Conservation (phyloP, 2,113 vertebrate genomes). For the Syrrhaptes paradoxus region DNA sequence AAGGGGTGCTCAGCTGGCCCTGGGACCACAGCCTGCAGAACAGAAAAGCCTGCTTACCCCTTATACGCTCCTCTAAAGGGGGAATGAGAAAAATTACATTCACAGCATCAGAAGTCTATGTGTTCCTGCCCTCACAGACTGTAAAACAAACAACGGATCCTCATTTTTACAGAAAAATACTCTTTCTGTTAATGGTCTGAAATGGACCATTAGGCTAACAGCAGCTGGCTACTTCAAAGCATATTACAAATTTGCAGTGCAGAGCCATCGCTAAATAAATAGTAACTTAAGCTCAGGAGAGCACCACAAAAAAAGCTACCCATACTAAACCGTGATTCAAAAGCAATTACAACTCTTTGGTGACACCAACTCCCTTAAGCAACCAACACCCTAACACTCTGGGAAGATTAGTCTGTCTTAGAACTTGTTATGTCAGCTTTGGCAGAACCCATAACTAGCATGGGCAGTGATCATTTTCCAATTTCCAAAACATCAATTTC, state of each 20-base stretch:
- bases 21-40: conserved; percentile 79
- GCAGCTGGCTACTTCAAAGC: neutral
- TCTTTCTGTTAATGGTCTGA: neutral
- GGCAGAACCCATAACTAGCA: neutral
- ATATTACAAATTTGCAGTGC: neutral
- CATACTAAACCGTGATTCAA: conserved; percentile 5
- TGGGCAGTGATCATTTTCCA: neutral
- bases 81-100: neutral
- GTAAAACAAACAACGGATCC: neutral
- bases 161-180: neutral
- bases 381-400: conserved; percentile 29
- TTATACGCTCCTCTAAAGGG: neutral
- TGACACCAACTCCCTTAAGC: conserved; percentile 22
- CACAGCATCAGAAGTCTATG: neutral
- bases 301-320: neutral
- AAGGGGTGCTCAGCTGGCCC: conserved; percentile 83
- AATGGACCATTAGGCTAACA: neutral
- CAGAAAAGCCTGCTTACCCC: conserved; percentile 1
- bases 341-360: conserved; percentile 24
- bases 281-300: neutral
- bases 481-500: neutral
- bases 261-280: neutral
- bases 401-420: neutral
- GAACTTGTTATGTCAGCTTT: conserved; percentile 10
- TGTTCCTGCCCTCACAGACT: neutral